Percentiles rank a stretch among this genome's conserved stretches.
phyloP scores from a whole-genome alignment of 2,113 vertebrate genomes.

The Pholis gunnellus region DNA sequence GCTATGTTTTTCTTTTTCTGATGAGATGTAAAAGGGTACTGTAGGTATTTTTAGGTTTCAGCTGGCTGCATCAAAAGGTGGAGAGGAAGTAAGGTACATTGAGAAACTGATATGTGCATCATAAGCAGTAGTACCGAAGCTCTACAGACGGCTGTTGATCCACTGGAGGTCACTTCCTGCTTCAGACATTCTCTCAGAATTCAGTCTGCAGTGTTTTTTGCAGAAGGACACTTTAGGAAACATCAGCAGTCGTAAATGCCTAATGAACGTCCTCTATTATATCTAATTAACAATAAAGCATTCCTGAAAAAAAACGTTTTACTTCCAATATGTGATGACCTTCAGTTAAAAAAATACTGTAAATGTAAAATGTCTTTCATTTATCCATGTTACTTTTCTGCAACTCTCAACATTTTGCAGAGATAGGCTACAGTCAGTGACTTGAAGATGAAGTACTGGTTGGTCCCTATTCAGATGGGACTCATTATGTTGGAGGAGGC shows the following conservation, averaged over 20 bases:
- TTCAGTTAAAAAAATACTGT: not conserved
- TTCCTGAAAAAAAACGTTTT: not conserved
- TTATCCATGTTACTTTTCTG: not conserved
- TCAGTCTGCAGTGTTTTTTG: not conserved
- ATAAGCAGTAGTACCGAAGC: slow-evolving; percentile 2
- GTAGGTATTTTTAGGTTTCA: slow-evolving; percentile 52
- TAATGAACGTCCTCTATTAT: not conserved
- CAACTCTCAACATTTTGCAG: not conserved
- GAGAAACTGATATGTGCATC: slow-evolving; percentile 6
- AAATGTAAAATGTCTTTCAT: not conserved
- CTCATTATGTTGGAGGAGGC: slow-evolving; percentile 72
- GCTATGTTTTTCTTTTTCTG: not conserved
- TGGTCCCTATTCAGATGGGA: slow-evolving; percentile 70
- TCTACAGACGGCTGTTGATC: not conserved
- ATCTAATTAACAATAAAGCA: not conserved
- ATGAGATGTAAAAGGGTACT: slow-evolving; percentile 13
- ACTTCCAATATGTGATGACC: not conserved
- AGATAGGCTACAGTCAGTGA: not conserved
- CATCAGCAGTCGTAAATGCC: not conserved
- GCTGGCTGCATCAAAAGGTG: slow-evolving; percentile 26
- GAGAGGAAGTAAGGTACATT: not conserved
- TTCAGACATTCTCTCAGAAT: not conserved
- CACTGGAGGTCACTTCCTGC: slow-evolving; percentile 2
- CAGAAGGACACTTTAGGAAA: not conserved
- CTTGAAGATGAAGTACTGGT: slow-evolving; percentile 12